These are phyloP conservation scores for Lordiphosa clarofinis DNA, from an alignment of 1,140 invertebrate genomes.

Conservation along the genomic window DNA sequence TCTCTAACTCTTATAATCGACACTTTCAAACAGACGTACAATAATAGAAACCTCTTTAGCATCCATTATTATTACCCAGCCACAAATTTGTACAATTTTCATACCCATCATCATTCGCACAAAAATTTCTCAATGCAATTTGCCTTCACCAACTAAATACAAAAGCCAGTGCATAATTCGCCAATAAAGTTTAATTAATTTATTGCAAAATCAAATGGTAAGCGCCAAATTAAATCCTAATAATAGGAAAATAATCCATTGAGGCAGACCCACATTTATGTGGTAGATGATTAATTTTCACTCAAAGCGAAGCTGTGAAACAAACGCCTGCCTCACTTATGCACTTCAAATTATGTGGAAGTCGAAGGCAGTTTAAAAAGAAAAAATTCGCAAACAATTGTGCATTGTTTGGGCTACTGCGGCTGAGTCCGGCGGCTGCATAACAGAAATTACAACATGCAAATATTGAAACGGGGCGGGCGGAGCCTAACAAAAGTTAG, in stretches of 20 bases:
- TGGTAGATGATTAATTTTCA: too few species aligned
- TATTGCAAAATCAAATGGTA: slow-evolving; percentile 33
- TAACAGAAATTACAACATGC: slow-evolving; percentile 44
- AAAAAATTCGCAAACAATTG: slow-evolving; percentile 46
- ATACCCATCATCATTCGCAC: slow-evolving; percentile 22
- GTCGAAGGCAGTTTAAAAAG: slow-evolving; percentile 30
- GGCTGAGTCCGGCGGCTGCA: slow-evolving; percentile 27
- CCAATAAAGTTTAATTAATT: slow-evolving; percentile 33
- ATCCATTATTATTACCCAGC: too few species aligned
- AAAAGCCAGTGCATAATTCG: slow-evolving; percentile 8
- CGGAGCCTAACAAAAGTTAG: slow-evolving; percentile 3
- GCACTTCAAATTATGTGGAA: slow-evolving; percentile 8
- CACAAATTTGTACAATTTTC: too few species aligned
- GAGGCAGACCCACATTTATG: slow-evolving; percentile 10
- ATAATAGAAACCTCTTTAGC: too few species aligned
- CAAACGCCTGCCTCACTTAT: slow-evolving; percentile 10
- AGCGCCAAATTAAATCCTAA: slow-evolving; percentile 34
- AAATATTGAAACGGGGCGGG: slow-evolving; percentile 17
- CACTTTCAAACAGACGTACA: too few species aligned
- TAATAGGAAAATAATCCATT: neutral
- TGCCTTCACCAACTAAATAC: slow-evolving; percentile 22
- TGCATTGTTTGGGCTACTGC: slow-evolving; percentile 35
- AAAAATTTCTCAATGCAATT: slow-evolving; percentile 21
- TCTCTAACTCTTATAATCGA: too few species aligned
- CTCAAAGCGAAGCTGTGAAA: slow-evolving; percentile 8